Percentiles rank a stretch among this genome's conserved stretches.
These are phyloP conservation scores for Nymphalis io DNA, from an alignment of 1,140 invertebrate genomes.

Conservation along the genomic window DNA sequence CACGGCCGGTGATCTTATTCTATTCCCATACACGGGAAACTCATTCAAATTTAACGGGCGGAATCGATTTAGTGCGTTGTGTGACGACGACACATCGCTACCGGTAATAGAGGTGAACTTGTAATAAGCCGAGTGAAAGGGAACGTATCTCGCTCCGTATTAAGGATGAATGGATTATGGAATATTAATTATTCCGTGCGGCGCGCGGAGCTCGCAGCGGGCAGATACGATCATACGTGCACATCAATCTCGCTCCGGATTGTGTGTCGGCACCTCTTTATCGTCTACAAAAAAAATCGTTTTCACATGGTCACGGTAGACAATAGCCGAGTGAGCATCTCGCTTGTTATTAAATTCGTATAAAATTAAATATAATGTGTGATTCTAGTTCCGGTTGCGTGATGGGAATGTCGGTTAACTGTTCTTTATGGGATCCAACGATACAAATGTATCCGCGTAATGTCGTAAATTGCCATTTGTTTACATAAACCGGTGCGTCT, in stretches of 20 bases:
- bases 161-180: conserved; percentile 71
- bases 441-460: conserved; percentile 47
- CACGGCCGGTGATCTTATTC: conserved; percentile 71
- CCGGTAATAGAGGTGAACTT: conserved; percentile 46
- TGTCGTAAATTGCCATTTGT: conserved; percentile 36
- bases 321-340: conserved; percentile 67
- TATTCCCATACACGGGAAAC: conserved; percentile 63
- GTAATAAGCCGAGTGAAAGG: conserved; percentile 60
- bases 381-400: conserved; percentile 75
- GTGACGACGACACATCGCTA: conserved; percentile 69
- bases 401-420: conserved; percentile 70
- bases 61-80: conserved; percentile 69
- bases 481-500: conserved; percentile 35
- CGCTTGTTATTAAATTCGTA: conserved; percentile 80
- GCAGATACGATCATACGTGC: conserved; percentile 62
- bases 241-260: conserved; percentile 73
- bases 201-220: conserved; percentile 61
- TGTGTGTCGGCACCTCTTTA: conserved; percentile 78
- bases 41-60: conserved; percentile 76
- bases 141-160: conserved; percentile 42
- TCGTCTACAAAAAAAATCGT: conserved; percentile 67
- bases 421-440: conserved; percentile 60
- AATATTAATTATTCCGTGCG: conserved; percentile 71
- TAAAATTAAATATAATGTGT: conserved; percentile 80
- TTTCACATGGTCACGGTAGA: conserved; percentile 71